Base-by-base conservation (phyloP, 2,797 vertebrate genomes). In the Thalassophryne amazonica region DNA sequence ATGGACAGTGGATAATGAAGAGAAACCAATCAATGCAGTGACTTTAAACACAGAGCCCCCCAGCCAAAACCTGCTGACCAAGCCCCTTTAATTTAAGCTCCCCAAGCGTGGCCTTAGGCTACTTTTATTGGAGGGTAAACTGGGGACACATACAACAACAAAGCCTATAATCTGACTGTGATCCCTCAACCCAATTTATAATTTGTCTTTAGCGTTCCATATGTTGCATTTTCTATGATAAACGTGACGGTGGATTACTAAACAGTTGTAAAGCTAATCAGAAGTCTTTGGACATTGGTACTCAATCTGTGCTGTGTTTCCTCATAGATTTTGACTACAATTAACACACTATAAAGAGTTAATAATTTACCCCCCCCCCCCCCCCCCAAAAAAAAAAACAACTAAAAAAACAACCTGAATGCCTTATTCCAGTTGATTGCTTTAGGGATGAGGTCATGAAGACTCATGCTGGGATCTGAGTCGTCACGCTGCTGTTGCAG, bases 131-230 rank as follows among this genome's bases (percentile, higher is more conserved):
- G 50, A 51, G 57, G 60, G 42, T 50, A 66, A 54, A 65, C 15
- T 52, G 41, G 46, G 53, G 60, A 32, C 10, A 33, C 79, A 67
- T 35, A 25, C 47, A 42, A 25, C 47, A 42, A 57, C 57, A 49
- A 46, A 57, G 41, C 54, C 43, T 53, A 38, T 81, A 82, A 87
- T 88, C 80, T 69, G 42, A 51, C 33, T 58, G 16, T 50, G 56
- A 78, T 60, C 64, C 20, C 66, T 56, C 56, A 41, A 19, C 59
- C 64, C 60, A 61, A 76, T 70, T 71, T 60, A 77, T 72, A 76
- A 83, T 76, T 80, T 76, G 85, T 78, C 72, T 78, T 38, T 39
- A 73, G 19, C 58, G 54, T 13, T 47, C 77, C 77, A 80, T 85
- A 80, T 84, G 84, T 46, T 71, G 54, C 21, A 32, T 16, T 62